Evolutionary conservation across 2,113 vertebrate genomes (phyloP).

Genomic region (Saccopteryx leptura): DNA sequence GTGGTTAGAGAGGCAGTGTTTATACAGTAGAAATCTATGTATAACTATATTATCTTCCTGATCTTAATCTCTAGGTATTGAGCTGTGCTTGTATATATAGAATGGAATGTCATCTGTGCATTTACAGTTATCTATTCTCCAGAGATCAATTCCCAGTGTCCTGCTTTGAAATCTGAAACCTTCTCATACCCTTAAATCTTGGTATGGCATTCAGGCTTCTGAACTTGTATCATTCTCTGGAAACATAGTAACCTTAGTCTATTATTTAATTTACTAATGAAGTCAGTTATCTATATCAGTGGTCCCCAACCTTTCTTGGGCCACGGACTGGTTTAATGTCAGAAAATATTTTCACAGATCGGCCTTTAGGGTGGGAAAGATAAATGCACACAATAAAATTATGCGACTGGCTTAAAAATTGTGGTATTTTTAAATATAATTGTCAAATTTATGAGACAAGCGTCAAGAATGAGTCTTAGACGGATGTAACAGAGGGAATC

Average conservation of each 20-base stretch:
- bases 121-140: background rate
- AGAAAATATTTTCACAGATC: too few relatives aligned
- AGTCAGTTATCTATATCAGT: background rate
- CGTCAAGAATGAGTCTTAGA: too few relatives aligned
- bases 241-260: background rate
- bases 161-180: background rate
- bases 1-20: rapidly evolving
- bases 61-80: background rate
- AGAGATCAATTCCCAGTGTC: background rate
- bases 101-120: background rate
- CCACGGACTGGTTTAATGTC: too few relatives aligned
- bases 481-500: too few relatives aligned
- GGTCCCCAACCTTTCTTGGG: too few relatives aligned
- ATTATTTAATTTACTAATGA: background rate
- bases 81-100: background rate
- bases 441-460: too few relatives aligned
- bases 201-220: rapidly evolving
- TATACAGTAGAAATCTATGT: background rate
- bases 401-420: too few relatives aligned
- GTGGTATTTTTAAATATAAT: too few relatives aligned
- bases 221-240: background rate
- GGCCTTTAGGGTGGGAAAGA: too few relatives aligned
- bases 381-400: too few relatives aligned
- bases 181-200: background rate
- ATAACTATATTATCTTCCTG: background rate